A percentile compares a stretch with the other conserved stretches of the same genome.
Evolutionary conservation across 1,140 invertebrate species (phyloP).

Genomic region (Rhopalosiphum padi): DNA sequence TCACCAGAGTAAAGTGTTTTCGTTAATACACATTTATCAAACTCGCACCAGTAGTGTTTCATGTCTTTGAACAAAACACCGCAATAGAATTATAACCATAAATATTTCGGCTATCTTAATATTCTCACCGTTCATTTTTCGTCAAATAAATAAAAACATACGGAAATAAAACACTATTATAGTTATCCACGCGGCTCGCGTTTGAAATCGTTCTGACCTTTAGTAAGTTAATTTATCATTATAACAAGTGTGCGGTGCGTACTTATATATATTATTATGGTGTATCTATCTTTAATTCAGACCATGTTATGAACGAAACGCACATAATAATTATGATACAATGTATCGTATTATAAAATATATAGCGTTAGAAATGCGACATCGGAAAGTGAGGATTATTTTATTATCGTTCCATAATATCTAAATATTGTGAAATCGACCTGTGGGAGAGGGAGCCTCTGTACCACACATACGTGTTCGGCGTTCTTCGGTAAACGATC

Average conservation of each 20-base stretch:
- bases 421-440: neutral
- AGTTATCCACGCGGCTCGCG: neutral
- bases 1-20: no score
- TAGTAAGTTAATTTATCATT: neutral
- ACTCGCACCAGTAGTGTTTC: neutral
- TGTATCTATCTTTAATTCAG: neutral
- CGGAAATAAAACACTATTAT: neutral
- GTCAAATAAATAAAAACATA: neutral
- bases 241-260: neutral
- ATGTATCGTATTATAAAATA: neutral
- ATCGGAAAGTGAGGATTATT: neutral
- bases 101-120: neutral
- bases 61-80: neutral
- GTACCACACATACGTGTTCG: neutral
- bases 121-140: neutral
- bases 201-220: neutral
- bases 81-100: neutral
- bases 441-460: neutral
- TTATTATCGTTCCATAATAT: neutral
- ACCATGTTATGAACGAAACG: neutral
- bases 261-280: neutral
- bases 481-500: neutral
- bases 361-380: neutral
- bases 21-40: no score
- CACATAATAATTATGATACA: no score